Evolutionary conservation across 2,797 vertebrate species (phyloP).

Genomic region (Ptychadena robeensis): DNA sequence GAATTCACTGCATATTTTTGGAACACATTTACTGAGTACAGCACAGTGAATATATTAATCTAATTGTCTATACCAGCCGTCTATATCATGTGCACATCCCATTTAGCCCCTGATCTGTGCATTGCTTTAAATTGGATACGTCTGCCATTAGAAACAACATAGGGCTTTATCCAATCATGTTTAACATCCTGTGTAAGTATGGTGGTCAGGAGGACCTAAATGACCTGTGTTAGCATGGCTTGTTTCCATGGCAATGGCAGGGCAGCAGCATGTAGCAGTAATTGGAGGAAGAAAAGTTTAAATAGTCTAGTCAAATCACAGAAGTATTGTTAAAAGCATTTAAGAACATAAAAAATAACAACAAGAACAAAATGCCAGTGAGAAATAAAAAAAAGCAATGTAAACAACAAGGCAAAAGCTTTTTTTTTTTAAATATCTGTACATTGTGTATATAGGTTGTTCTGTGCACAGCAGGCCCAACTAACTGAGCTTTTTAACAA

Average conservation of each 20-base stretch:
- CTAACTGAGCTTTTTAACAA: slow-evolving; percentile 1
- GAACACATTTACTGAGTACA: neutral
- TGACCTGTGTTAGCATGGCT: slow-evolving; percentile 42
- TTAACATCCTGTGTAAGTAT: slow-evolving; percentile 35
- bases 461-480: neutral
- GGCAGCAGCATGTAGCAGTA: slow-evolving; percentile 15
- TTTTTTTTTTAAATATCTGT: neutral
- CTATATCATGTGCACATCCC: neutral
- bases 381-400: neutral
- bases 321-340: slow-evolving; percentile 11
- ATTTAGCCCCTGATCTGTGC: slow-evolving; percentile 7
- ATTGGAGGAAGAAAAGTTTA: slow-evolving; percentile 10
- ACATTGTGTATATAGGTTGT: neutral
- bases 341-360: neutral
- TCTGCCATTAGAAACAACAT: slow-evolving; percentile 29
- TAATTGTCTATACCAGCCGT: neutral
- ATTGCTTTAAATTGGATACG: neutral
- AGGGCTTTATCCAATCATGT: slow-evolving; percentile 13
- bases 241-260: slow-evolving; percentile 51
- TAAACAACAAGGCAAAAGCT: slow-evolving; percentile 27
- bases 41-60: neutral
- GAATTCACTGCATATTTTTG: neutral
- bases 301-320: slow-evolving; percentile 1
- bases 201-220: slow-evolving; percentile 54
- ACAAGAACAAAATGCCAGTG: neutral